Evolutionary conservation across 1,140 invertebrate species (phyloP).

Genomic region (Eciton burchellii): DNA sequence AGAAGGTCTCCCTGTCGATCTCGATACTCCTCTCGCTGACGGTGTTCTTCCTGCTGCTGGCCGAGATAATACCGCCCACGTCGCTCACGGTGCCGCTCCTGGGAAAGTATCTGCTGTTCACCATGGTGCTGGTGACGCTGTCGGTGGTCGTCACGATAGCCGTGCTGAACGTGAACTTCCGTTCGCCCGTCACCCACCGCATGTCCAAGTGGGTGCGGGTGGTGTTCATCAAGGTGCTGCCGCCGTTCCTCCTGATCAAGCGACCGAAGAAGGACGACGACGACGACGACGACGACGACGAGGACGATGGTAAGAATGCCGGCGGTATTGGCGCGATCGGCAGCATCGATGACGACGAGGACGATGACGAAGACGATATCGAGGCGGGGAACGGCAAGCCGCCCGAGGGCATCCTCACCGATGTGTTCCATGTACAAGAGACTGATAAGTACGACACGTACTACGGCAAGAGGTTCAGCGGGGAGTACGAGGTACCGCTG

Average conservation of each 20-base stretch:
- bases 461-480: slow-evolving; percentile 88
- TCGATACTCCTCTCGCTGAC: slow-evolving; percentile 99
- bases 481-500: slow-evolving; percentile 89
- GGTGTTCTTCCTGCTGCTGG: slow-evolving; percentile 99
- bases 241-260: slow-evolving; percentile 93
- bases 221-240: slow-evolving; percentile 95
- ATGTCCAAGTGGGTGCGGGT: slow-evolving; percentile 96
- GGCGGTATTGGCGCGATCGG: slow-evolving; percentile 87
- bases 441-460: slow-evolving; percentile 90
- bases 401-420: slow-evolving; percentile 89
- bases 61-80: slow-evolving; percentile 99
- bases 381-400: slow-evolving; percentile 86
- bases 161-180: slow-evolving; percentile 99
- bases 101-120: slow-evolving; percentile 99
- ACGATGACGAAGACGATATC: slow-evolving; percentile 86
- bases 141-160: slow-evolving; percentile 99
- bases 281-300: slow-evolving; percentile 85
- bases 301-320: slow-evolving; percentile 90
- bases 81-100: slow-evolving; percentile 98
- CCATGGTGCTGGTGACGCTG: slow-evolving; percentile 99
- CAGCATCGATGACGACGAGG: slow-evolving; percentile 89
- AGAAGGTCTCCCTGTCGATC: slow-evolving; percentile 99
- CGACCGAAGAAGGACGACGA: slow-evolving; percentile 91
- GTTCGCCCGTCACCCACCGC: slow-evolving; percentile 98
- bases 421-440: slow-evolving; percentile 90